Conservation (phyloP, 2,797 vertebrate genomes). For the Mycteria americana region DNA sequence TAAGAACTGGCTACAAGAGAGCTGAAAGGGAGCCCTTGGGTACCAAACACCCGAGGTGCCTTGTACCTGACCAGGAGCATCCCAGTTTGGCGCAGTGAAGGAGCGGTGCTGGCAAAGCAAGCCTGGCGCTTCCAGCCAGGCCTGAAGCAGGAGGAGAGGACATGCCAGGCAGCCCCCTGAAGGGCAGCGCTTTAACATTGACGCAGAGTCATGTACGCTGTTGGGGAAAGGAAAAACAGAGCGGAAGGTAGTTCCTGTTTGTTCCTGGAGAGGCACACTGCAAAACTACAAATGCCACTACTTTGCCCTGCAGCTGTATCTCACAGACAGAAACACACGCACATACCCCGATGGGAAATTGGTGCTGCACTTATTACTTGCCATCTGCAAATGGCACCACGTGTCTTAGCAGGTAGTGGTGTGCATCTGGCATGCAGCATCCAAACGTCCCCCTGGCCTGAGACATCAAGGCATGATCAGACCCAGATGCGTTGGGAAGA, state of each 20-base stretch:
- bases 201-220: rapidly evolving
- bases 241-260: not conserved
- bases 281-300: not conserved
- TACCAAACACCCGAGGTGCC: not conserved
- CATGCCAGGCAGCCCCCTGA: not conserved
- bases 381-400: not conserved
- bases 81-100: not conserved
- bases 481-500: not conserved
- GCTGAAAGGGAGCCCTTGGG: not conserved
- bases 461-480: not conserved
- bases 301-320: not conserved
- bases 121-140: not conserved
- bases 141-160: not conserved
- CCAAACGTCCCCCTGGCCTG: not conserved
- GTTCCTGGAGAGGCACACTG: not conserved
- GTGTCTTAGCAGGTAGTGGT: not conserved
- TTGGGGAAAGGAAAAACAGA: not conserved
- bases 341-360: not conserved
- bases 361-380: not conserved
- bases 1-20: not conserved
- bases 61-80: not conserved
- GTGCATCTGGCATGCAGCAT: not conserved
- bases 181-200: not conserved
- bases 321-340: not conserved
- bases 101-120: not conserved